A percentile compares a stretch with the other conserved stretches of the same genome.
Evolutionary conservation across 2,797 vertebrate species (phyloP).

Genomic region (Danio aesculapii): DNA sequence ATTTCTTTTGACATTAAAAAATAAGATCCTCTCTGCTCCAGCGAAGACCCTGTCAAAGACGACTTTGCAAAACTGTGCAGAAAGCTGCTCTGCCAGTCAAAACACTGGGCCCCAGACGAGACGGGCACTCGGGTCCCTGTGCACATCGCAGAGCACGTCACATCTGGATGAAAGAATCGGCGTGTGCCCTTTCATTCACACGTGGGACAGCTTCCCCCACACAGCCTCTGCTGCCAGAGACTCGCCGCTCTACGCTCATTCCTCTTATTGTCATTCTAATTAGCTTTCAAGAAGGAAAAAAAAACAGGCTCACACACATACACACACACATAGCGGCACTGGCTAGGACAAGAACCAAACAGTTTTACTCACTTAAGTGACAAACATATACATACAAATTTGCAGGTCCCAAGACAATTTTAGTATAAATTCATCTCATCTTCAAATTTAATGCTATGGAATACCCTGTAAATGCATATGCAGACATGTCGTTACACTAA

Average conservation of each 20-base stretch:
- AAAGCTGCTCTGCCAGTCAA: conserved; percentile 63
- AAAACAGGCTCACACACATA: conserved; percentile 34
- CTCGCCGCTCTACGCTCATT: conserved; percentile 72
- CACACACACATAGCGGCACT: conserved; percentile 32
- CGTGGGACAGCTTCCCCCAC: conserved; percentile 69
- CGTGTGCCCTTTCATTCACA: conserved; percentile 76
- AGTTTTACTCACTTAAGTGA: neutral
- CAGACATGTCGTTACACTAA: conserved; percentile 38
- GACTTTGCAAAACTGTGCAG: conserved; percentile 59
- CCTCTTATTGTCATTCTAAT: conserved; percentile 84
- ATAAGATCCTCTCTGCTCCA: conserved; percentile 34
- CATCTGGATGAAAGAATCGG: conserved; percentile 80
- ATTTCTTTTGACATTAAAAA: conserved; percentile 40
- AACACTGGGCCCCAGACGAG: conserved; percentile 65
- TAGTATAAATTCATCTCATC: neutral
- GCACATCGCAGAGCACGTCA: conserved; percentile 70
- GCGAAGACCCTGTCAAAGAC: conserved; percentile 63
- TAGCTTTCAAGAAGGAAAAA: conserved; percentile 68
- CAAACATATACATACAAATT: neutral
- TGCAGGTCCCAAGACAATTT: neutral
- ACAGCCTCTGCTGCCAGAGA: conserved; percentile 71
- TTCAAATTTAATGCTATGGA: neutral
- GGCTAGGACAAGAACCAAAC: conserved; percentile 6
- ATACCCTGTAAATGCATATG: neutral
- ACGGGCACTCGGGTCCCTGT: conserved; percentile 66